These are phyloP conservation scores for Ylistrum balloti DNA, from an alignment of 1,140 invertebrate species.

Conservation along the genomic window DNA sequence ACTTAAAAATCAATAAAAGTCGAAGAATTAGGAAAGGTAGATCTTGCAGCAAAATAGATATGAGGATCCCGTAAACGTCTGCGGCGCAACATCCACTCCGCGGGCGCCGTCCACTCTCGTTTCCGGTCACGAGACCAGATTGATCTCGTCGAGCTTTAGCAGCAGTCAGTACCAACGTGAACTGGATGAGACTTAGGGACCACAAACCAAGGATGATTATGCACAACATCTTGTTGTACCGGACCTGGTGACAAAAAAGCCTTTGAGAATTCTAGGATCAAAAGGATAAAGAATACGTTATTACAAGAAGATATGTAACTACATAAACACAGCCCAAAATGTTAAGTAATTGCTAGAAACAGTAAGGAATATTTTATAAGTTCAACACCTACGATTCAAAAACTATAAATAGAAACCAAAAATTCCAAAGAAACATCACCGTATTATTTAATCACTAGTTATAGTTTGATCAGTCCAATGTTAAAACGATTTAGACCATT, in stretches of 20 bases:
- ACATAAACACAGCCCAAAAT: too few relatives aligned
- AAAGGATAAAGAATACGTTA: too few relatives aligned
- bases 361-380: too few relatives aligned
- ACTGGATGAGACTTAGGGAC: constrained; percentile 94
- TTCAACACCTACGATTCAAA: too few relatives aligned
- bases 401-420: too few relatives aligned
- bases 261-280: too few relatives aligned
- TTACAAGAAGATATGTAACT: too few relatives aligned
- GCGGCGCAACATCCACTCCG: constrained; percentile 64
- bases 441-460: too few relatives aligned
- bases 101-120: constrained; percentile 5
- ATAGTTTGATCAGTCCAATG: too few relatives aligned
- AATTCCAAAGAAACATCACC: too few relatives aligned
- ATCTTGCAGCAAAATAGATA: constrained; percentile 76
- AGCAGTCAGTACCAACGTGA: constrained; percentile 93
- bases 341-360: too few relatives aligned
- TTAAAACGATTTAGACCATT: too few relatives aligned
- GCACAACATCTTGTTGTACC: constrained; percentile 76
- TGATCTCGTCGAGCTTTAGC: constrained; percentile 88
- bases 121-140: constrained; percentile 64
- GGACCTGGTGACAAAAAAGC: constrained; percentile 66
- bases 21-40: constrained; percentile 76
- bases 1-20: constrained; percentile 91
- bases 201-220: constrained; percentile 78
- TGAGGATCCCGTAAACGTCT: constrained; percentile 76